These are phyloP conservation scores for Dendrocopos noguchii DNA, from an alignment of 2,113 vertebrate species.

Conservation along the genomic window DNA sequence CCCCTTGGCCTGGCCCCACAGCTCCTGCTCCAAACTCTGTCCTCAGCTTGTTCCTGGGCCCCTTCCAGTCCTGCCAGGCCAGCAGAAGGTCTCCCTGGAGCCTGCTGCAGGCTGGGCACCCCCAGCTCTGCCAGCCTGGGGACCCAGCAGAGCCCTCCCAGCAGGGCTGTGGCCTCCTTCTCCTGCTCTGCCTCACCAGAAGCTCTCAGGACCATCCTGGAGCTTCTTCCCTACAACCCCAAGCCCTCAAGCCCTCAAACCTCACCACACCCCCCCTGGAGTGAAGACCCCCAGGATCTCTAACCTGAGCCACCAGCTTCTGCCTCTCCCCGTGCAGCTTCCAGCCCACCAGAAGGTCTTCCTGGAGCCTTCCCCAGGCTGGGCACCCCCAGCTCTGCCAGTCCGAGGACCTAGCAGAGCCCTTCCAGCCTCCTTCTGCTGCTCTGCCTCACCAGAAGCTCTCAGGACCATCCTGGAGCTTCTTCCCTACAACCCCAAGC, in stretches of 20 bases:
- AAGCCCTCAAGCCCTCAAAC: too few relatives aligned
- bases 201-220: too few relatives aligned
- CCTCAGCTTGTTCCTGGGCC: neutral
- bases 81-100: neutral
- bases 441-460: too few relatives aligned
- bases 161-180: too few relatives aligned
- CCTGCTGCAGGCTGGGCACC: neutral
- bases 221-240: too few relatives aligned
- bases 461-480: too few relatives aligned
- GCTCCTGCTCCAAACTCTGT: neutral
- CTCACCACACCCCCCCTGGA: neutral
- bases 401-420: neutral
- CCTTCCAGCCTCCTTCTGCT: too few relatives aligned
- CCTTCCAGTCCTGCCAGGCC: neutral
- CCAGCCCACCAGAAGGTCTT: neutral
- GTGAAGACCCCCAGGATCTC: rapidly evolving
- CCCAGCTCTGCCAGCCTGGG: neutral
- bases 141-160: neutral
- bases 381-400: neutral
- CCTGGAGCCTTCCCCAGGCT: neutral
- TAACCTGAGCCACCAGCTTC: slow-evolving; percentile 78
- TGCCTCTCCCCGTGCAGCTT: slow-evolving; percentile 75
- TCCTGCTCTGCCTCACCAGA: too few relatives aligned
- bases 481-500: too few relatives aligned
- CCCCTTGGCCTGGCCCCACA: neutral